phyloP scores from a whole-genome alignment of 1,140 invertebrate species.

The Drosophila nigromelanica region DNA sequence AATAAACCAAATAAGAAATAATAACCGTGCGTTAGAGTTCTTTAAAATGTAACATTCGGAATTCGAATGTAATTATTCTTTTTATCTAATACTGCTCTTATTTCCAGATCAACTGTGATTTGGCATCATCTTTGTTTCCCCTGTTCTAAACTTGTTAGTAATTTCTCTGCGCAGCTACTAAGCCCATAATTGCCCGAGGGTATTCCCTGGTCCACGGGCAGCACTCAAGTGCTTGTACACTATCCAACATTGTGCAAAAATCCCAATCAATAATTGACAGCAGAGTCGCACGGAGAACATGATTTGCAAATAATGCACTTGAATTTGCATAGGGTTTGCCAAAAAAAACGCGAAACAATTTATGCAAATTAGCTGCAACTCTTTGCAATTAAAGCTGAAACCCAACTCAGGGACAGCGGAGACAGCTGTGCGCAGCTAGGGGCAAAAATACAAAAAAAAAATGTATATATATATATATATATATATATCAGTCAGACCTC shows the following conservation, averaged over 20 bases:
- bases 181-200: constrained; percentile 65
- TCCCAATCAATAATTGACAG: constrained; percentile 70
- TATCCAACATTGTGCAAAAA: constrained; percentile 6
- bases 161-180: constrained; percentile 27
- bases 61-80: not conserved
- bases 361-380: constrained; percentile 68
- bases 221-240: constrained; percentile 56
- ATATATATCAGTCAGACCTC: constrained; percentile 7
- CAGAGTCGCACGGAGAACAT: constrained; percentile 71
- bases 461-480: not conserved
- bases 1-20: too few species aligned
- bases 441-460: constrained; percentile 25
- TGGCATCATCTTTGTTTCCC: too few species aligned
- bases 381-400: constrained; percentile 69
- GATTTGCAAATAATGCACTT: constrained; percentile 83
- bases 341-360: constrained; percentile 54
- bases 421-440: constrained; percentile 21
- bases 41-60: too few species aligned
- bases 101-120: not conserved
- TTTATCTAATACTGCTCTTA: not conserved
- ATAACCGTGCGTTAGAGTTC: too few species aligned
- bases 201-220: constrained; percentile 27
- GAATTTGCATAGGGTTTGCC: constrained; percentile 78
- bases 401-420: constrained; percentile 40
- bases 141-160: constrained; percentile 8